Evolutionary conservation across 2,113 vertebrate species (phyloP).

Genomic region (Chlorodrepanis virens): DNA sequence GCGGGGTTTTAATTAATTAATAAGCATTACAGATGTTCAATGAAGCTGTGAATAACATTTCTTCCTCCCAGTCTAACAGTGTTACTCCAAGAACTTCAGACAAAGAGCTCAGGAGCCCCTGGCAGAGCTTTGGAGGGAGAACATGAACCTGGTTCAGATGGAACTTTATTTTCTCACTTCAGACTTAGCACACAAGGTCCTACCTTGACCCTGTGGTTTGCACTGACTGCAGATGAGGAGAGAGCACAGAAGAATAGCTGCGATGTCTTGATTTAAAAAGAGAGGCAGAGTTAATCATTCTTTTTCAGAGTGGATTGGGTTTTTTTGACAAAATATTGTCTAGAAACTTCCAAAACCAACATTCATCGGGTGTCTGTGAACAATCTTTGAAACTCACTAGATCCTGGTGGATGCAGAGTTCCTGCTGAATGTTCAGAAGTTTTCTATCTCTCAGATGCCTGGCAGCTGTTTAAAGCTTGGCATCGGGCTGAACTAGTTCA

Average conservation of each 20-base stretch:
- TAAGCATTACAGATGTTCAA: neutral
- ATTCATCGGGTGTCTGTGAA: neutral
- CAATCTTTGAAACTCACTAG: neutral
- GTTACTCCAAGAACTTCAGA: neutral
- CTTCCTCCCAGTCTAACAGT: neutral
- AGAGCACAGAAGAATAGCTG: neutral
- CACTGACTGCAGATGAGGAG: neutral
- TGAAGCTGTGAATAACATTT: neutral
- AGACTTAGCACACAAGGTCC: neutral
- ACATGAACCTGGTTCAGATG: neutral
- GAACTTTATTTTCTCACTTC: neutral
- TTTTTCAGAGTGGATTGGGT: neutral
- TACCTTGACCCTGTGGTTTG: neutral
- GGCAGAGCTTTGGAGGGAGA: neutral
- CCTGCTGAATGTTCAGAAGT: neutral
- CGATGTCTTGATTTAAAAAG: neutral
- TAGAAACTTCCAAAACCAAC: neutral
- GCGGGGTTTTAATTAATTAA: neutral
- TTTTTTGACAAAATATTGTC: neutral
- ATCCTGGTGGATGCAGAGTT: neutral
- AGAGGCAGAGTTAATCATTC: neutral
- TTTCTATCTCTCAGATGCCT: neutral
- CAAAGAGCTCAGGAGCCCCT: neutral
- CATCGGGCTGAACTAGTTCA: neutral
- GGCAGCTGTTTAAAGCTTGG: neutral